phyloP scores from a whole-genome alignment of 2,113 vertebrate genomes.

The Philantomba maxwellii region DNA sequence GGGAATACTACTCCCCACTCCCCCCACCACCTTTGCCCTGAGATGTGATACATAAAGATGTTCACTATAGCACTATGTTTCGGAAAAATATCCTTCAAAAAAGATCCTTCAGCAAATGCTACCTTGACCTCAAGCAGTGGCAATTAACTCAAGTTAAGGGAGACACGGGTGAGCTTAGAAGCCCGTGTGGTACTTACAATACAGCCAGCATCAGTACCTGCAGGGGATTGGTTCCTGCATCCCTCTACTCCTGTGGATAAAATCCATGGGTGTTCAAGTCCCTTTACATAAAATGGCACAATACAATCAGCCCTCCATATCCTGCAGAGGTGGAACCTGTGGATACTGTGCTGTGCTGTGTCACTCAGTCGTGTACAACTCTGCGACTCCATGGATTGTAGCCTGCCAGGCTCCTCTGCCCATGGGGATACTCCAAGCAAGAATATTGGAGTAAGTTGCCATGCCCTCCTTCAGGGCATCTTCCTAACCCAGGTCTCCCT shows the following conservation, averaged over 20 bases:
- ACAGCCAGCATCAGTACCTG: not conserved
- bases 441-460: not conserved
- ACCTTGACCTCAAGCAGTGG: not conserved
- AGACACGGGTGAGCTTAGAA: not conserved
- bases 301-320: not conserved
- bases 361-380: not conserved
- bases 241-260: not conserved
- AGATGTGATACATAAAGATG: accelerated
- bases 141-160: not conserved
- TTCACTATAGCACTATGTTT: accelerated
- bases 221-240: not conserved
- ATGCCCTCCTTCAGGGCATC: not conserved
- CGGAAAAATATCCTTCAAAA: not conserved
- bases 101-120: not conserved
- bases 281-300: not conserved
- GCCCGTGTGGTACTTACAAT: accelerated
- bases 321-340: not conserved
- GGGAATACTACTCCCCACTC: too few relatives aligned
- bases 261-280: not conserved
- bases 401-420: not conserved
- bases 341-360: not conserved
- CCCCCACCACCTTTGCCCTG: not conserved
- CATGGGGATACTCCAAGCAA: not conserved
- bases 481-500: not conserved
- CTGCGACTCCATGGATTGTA: not conserved